These are phyloP conservation scores for Drosophila erecta DNA, from an alignment of 1,140 invertebrate genomes.

Conservation along the genomic window DNA sequence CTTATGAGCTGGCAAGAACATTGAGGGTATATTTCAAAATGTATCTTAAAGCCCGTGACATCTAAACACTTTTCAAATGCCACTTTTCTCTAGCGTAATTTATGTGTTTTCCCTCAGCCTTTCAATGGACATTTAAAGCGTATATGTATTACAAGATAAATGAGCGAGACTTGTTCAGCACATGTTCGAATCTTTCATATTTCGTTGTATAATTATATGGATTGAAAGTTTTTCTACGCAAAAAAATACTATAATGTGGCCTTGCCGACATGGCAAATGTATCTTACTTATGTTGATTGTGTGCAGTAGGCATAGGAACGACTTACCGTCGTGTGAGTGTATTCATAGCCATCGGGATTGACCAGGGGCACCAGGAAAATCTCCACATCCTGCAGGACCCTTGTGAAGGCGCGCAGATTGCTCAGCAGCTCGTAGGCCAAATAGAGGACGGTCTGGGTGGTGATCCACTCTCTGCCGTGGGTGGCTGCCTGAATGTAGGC, in stretches of 20 bases:
- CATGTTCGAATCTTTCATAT: background rate
- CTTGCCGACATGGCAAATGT: no score
- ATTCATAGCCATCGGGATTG: constrained; percentile 90
- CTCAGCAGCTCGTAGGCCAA: constrained; percentile 86
- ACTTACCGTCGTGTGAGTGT: constrained; percentile 86
- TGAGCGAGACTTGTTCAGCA: background rate
- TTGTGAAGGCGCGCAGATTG: constrained; percentile 84
- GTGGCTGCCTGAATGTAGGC: constrained; percentile 79
- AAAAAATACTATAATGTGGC: no score
- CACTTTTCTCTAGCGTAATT: constrained; percentile 6
- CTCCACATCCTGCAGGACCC: constrained; percentile 85
- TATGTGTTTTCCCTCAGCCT: background rate
- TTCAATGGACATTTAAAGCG: background rate
- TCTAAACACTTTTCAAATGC: constrained; percentile 1
- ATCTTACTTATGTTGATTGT: no score
- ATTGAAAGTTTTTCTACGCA: background rate
- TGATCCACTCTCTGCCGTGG: constrained; percentile 88
- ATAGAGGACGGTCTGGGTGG: constrained; percentile 87
- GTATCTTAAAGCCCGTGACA: background rate
- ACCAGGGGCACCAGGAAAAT: constrained; percentile 88
- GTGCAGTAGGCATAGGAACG: no score
- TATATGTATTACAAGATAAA: constrained; percentile 1
- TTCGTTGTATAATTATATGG: background rate
- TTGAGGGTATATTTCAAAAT: background rate
- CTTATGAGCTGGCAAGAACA: background rate